Evolutionary conservation across 2,888 invertebrate genomes (phyloP), one percentile per base, ranked within the genome.

Genomic region (Creontiades dilutus): DNA sequence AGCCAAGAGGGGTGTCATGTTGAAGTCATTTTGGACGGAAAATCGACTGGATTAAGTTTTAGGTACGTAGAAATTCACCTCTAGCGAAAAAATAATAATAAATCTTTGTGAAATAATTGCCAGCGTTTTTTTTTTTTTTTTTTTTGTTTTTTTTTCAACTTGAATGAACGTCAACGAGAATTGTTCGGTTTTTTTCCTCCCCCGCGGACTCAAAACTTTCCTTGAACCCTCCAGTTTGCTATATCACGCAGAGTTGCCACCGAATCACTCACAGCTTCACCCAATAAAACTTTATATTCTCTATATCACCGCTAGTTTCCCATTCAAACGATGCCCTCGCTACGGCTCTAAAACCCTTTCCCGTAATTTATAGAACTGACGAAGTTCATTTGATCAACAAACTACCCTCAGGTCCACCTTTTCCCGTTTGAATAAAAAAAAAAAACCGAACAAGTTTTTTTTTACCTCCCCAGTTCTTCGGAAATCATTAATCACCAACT

Each of bases 281-380:
- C 23, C 57, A 57, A 16, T 52, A 52, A 19, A 68, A 68, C 23
- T 68, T 68, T 27, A 12, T 23, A 19, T 5, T 12, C 23, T 5
- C 23, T 23, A 27, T 68, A 68, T 19, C 13, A 23, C 19, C 23
- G 68, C 11, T 27, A 0, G 27, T 52, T n/a, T n/a, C 57, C 7
- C n/a, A 57, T n/a, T 57, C 19, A n/a, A 57, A 16, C 19, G 13
- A 57, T 16, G n/a, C 37, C 7, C 37, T 37, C 37, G 37, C 37
- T 23, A 12, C 23, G 52, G 3, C 23, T 7, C 23, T 23, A 27
- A 68, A 23, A 23, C 23, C 68, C 23, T 11, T 52, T 68, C 23
- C 68, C 7, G 57, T 68, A 68, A 68, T 68, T 68, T 68, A 68
- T 68, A 23, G 68, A 68, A 27, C 27, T 68, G 68, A 68, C 19